Evolutionary conservation across 2,113 vertebrate species (phyloP).

Genomic region (Rhea americana): DNA sequence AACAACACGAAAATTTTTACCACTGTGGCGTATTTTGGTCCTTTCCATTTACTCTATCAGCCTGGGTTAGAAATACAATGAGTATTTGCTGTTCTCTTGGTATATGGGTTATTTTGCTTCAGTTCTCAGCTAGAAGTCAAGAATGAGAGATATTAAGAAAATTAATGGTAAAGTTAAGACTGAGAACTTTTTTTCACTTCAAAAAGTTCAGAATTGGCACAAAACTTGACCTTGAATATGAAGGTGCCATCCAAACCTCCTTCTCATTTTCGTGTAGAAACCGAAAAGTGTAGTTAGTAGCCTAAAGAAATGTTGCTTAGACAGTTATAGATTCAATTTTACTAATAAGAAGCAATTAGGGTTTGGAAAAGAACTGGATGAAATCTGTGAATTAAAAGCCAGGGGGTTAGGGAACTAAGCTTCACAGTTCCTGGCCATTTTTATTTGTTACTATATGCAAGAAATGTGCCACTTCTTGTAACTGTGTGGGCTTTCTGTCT

Average conservation of each 20-base stretch:
- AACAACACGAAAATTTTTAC: neutral
- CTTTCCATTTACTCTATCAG: neutral
- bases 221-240: conserved; percentile 8
- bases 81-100: neutral
- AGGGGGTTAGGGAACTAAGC: neutral
- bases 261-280: neutral
- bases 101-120: neutral
- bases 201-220: neutral
- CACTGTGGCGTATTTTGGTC: neutral
- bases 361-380: neutral
- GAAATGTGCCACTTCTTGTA: neutral
- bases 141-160: neutral
- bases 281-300: neutral
- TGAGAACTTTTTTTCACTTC: neutral
- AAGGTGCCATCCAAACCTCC: neutral
- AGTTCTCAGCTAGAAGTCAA: neutral
- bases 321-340: conserved; percentile 20
- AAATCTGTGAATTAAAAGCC: neutral
- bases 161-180: neutral
- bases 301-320: conserved; percentile 5
- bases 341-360: conserved; percentile 24
- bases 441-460: neutral
- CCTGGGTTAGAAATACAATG: neutral
- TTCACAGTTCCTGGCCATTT: neutral
- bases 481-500: neutral